Evolutionary conservation across 2,113 vertebrate species (phyloP), one percentile per base, ranked within the genome.

Genomic region (Hydrochoerus hydrochaeris): DNA sequence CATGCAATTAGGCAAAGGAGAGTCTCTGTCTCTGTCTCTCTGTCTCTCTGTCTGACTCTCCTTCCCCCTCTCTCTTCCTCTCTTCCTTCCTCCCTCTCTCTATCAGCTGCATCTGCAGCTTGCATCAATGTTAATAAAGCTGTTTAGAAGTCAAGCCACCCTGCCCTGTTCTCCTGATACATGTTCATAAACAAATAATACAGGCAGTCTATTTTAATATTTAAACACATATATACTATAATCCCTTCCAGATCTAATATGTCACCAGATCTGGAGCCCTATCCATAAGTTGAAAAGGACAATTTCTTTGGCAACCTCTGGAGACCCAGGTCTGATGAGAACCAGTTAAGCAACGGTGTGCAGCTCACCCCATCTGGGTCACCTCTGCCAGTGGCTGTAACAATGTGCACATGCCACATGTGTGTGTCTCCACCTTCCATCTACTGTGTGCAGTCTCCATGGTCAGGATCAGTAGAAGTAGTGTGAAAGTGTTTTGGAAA

Each of bases 121-220:
- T 52, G 58, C 78, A 38, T 58, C 80, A 32, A 0, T 88, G 75
- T 80, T 94, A 84, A 62, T 49, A 52, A 96, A 62, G 30, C 10
- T 32, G 26, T 46, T 85, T 88, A 54, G 89, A 84, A 73, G 67
- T 71, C 73, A 95, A 95, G 63, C 67, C 62, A 73, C 77, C 73
- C n/a, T 6, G 13, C 30, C 62, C 80, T 7, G 8, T 75, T 41
- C 41, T 69, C 71, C 49, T 77, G 83, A 26, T 57, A 94, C 94
- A 85, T 52, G 38, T 81, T 88, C 85, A 88, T 69, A 82, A 92
- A 87, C 38, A 91, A 52, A n/a, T 85, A 54, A 87, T 24, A 38
- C 57, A 30, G n/a, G 22, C 57, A 54, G 35, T n/a, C 62, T 88
- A 49, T 41, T 96, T 90, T 65, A 60, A 78, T 80, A 80, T 93